Conservation (phyloP, 1,140 invertebrate genomes). For the Drosophila truncata region DNA sequence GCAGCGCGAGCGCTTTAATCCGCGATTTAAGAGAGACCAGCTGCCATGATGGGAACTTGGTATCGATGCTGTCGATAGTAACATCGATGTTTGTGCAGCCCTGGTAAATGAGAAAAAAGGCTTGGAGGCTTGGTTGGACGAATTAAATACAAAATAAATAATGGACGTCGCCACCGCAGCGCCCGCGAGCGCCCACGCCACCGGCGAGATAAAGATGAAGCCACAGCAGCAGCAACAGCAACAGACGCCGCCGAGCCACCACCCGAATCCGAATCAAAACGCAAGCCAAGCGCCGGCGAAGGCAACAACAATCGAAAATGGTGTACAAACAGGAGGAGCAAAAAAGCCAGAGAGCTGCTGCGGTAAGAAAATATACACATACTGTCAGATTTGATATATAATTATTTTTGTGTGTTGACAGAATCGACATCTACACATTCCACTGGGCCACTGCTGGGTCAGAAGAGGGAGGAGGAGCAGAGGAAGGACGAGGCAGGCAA, state of each 20-base stretch:
- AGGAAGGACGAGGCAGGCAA: constrained; percentile 48
- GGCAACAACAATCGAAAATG: constrained; percentile 68
- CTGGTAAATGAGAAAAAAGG: constrained; percentile 35
- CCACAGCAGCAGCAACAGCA: constrained; percentile 16
- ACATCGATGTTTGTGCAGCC: neutral
- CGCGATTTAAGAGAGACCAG: neutral
- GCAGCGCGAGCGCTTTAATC: neutral
- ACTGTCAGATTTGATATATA: neutral
- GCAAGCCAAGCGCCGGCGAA: constrained; percentile 54
- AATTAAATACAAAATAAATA: constrained; percentile 50
- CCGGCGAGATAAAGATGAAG: constrained; percentile 51
- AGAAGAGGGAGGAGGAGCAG: constrained; percentile 9
- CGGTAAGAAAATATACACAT: constrained; percentile 41
- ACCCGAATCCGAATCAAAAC: constrained; percentile 30
- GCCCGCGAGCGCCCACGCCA: constrained; percentile 32
- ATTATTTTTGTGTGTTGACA: constrained; percentile 18
- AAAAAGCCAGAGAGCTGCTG: constrained; percentile 66
- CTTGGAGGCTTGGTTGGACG: constrained; percentile 50
- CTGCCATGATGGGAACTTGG: neutral
- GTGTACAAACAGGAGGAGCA: constrained; percentile 75
- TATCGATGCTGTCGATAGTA: neutral
- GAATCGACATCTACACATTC: constrained; percentile 57
- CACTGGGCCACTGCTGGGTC: constrained; percentile 25
- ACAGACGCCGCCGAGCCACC: constrained; percentile 33
- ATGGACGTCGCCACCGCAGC: constrained; percentile 57